Conservation (phyloP, 2,797 vertebrate species). For the Streptopelia turtur region DNA sequence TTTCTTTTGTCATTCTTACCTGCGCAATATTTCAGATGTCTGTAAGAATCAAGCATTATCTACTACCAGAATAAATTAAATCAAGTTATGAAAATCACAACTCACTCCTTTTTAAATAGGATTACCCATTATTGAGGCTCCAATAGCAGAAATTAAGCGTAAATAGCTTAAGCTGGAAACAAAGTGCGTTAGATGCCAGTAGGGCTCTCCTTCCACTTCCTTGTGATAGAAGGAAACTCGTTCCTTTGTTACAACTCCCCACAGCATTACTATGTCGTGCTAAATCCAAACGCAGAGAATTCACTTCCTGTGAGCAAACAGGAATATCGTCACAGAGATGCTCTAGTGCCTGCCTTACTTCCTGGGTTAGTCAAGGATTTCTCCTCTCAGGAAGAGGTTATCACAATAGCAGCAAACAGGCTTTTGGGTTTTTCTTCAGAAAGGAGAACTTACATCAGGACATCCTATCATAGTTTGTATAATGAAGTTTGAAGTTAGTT, state of each 20-base stretch:
- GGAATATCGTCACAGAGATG: neutral
- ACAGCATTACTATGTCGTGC: rapidly evolving
- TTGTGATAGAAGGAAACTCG: neutral
- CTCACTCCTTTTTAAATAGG: neutral
- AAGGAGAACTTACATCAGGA: neutral
- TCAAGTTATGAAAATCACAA: neutral
- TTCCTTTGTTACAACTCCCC: neutral
- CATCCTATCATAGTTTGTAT: neutral
- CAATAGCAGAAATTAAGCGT: neutral
- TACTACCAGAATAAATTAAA: neutral
- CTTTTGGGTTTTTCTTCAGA: neutral
- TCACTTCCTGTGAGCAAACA: neutral
- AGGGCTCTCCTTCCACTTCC: neutral
- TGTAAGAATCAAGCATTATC: neutral
- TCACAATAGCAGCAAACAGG: neutral
- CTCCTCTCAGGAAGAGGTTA: neutral
- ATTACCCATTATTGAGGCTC: neutral
- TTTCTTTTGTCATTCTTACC: neutral
- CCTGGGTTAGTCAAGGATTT: neutral
- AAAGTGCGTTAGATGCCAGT: neutral
- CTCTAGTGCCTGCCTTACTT: neutral
- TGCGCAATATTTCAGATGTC: neutral
- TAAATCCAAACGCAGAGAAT: neutral
- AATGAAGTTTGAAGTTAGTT: neutral
- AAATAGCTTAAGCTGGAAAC: neutral